These are phyloP conservation scores for Drosophila testacea DNA, from an alignment of 2,888 invertebrate species.

Conservation along the genomic window DNA sequence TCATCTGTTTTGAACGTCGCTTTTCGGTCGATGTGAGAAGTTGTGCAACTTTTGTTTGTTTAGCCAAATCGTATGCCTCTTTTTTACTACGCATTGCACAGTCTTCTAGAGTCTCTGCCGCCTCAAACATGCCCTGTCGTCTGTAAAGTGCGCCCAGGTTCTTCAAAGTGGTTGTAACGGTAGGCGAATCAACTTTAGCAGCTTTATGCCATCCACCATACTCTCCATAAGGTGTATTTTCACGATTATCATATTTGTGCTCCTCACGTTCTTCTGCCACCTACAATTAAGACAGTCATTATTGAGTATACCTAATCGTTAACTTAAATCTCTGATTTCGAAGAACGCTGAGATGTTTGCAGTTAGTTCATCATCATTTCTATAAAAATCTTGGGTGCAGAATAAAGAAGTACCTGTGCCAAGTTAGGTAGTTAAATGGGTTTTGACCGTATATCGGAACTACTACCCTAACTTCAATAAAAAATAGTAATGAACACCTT, in stretches of 20 bases:
- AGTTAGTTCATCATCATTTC: slow-evolving; percentile 1
- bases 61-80: slow-evolving; percentile 97
- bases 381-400: slow-evolving; percentile 16
- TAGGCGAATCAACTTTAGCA: slow-evolving; percentile 98
- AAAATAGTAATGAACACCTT: slow-evolving; percentile 35
- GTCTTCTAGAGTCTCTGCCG: slow-evolving; percentile 99
- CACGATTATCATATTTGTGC: slow-evolving; percentile 95
- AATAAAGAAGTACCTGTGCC: slow-evolving; percentile 17
- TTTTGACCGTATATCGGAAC: slow-evolving; percentile 16
- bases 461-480: slow-evolving; percentile 20
- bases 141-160: slow-evolving; percentile 99
- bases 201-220: slow-evolving; percentile 99
- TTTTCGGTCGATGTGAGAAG: slow-evolving; percentile 88
- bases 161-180: slow-evolving; percentile 98
- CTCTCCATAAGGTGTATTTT: slow-evolving; percentile 93
- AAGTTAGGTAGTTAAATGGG: slow-evolving; percentile 5
- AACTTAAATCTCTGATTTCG: not conserved
- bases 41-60: slow-evolving; percentile 94
- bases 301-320: not conserved
- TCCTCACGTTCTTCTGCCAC: slow-evolving; percentile 99
- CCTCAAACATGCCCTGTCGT: slow-evolving; percentile 99
- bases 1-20: slow-evolving; percentile 87
- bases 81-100: slow-evolving; percentile 98
- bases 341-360: slow-evolving; percentile 2
- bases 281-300: slow-evolving; percentile 85